These are phyloP conservation scores for Labia minor DNA, from an alignment of 2,888 invertebrate species.

Conservation along the genomic window DNA sequence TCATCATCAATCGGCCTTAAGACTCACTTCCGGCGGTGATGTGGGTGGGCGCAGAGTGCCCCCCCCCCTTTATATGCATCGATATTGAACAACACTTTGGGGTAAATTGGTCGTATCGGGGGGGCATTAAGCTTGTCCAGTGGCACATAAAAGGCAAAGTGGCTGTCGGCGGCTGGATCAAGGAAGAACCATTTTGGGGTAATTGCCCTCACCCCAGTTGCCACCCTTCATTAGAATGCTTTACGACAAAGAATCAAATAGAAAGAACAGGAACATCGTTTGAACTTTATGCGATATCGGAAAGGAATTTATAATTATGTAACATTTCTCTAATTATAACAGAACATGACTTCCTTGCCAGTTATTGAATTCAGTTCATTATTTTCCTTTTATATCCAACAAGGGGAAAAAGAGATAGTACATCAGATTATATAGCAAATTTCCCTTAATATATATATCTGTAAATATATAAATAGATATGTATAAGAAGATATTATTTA, in stretches of 20 bases:
- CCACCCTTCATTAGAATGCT: neutral
- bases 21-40: constrained; percentile 8
- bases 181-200: neutral
- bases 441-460: too few relatives aligned
- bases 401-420: neutral
- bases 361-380: constrained; percentile 13
- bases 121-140: constrained; percentile 25
- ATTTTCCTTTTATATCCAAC: neutral
- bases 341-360: constrained; percentile 13
- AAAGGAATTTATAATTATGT: constrained; percentile 13
- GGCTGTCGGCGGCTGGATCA: constrained; percentile 4
- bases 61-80: constrained; percentile 23
- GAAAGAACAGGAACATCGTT: constrained; percentile 13
- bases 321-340: constrained; percentile 13
- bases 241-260: constrained; percentile 8
- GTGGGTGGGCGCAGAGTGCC: constrained; percentile 15
- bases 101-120: constrained; percentile 26
- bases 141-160: constrained; percentile 24
- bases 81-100: constrained; percentile 26
- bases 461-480: neutral
- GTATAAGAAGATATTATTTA: neutral
- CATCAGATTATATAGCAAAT: neutral
- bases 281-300: constrained; percentile 5
- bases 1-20: constrained; percentile 18
- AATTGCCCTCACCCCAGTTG: neutral